Conservation (phyloP, 2,888 invertebrate species). For the Heliconius cydno region DNA sequence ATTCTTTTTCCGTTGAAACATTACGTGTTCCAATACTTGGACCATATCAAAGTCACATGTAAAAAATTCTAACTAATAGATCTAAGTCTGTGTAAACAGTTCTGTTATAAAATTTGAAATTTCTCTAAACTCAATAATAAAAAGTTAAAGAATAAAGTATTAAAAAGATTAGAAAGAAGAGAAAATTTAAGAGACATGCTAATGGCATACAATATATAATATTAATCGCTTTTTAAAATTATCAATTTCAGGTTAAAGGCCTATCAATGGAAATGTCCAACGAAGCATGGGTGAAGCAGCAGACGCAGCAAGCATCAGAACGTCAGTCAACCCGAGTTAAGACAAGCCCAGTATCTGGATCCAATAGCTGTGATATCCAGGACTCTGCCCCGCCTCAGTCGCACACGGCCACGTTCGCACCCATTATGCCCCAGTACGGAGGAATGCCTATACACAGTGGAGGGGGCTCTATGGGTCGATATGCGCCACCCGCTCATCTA, state of each 20-base stretch:
- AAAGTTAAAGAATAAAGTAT: too few species aligned
- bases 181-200: too few species aligned
- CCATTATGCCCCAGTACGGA: slow-evolving; percentile 74
- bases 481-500: slow-evolving; percentile 78
- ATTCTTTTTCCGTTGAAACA: not conserved
- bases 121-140: too few species aligned
- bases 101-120: too few species aligned
- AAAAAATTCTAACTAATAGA: too few species aligned
- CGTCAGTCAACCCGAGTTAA: slow-evolving; percentile 77
- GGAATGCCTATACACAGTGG: slow-evolving; percentile 70
- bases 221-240: not conserved
- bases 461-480: slow-evolving; percentile 74
- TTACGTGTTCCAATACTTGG: not conserved
- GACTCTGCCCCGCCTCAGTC: slow-evolving; percentile 84
- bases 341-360: slow-evolving; percentile 76
- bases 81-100: too few species aligned
- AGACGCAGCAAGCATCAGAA: slow-evolving; percentile 73
- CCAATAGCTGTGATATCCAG: slow-evolving; percentile 74
- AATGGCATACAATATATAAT: not conserved
- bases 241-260: slow-evolving; percentile 72
- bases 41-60: too few species aligned
- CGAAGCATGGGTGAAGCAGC: slow-evolving; percentile 79
- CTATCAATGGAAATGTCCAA: slow-evolving; percentile 81
- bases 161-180: not conserved
- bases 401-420: slow-evolving; percentile 73